Percentiles rank a stretch among this genome's conserved stretches.
phyloP scores from a whole-genome alignment of 2,888 invertebrate species.

The Adelognathus sp. region DNA sequence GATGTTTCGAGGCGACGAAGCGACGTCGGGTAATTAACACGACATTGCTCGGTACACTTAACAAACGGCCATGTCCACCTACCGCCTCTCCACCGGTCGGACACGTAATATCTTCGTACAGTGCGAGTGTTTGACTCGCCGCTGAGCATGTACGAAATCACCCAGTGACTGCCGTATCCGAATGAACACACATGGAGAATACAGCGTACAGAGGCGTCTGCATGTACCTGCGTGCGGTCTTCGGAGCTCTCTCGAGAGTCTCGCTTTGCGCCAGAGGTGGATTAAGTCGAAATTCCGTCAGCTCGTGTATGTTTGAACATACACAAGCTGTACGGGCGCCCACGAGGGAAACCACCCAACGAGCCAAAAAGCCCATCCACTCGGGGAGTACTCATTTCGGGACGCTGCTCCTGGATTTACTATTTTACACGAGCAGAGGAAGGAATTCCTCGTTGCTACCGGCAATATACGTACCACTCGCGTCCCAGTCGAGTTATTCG shows the following conservation, averaged over 20 bases:
- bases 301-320: too few relatives aligned
- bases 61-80: conserved; percentile 25
- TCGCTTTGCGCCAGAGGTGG: conserved; percentile 20
- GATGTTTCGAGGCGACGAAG: conserved; percentile 64
- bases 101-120: conserved; percentile 40
- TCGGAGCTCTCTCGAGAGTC: background rate
- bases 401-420: conserved; percentile 15
- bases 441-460: background rate
- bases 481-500: background rate
- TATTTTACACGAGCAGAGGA: conserved; percentile 29
- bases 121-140: background rate
- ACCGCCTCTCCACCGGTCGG: conserved; percentile 17
- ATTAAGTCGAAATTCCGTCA: conserved; percentile 42
- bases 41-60: conserved; percentile 52
- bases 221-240: conserved; percentile 7
- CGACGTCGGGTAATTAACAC: conserved; percentile 68
- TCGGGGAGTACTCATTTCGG: conserved; percentile 26
- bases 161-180: conserved; percentile 10
- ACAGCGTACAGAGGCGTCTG: too few relatives aligned
- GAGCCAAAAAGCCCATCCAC: conserved; percentile 25
- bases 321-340: conserved; percentile 5
- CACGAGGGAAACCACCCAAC: background rate
- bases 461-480: background rate
- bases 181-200: background rate
- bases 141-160: background rate